A percentile compares a stretch with the other conserved stretches of the same genome.
Conservation (phyloP, 2,113 vertebrate genomes). For the Neofelis nebulosa region DNA sequence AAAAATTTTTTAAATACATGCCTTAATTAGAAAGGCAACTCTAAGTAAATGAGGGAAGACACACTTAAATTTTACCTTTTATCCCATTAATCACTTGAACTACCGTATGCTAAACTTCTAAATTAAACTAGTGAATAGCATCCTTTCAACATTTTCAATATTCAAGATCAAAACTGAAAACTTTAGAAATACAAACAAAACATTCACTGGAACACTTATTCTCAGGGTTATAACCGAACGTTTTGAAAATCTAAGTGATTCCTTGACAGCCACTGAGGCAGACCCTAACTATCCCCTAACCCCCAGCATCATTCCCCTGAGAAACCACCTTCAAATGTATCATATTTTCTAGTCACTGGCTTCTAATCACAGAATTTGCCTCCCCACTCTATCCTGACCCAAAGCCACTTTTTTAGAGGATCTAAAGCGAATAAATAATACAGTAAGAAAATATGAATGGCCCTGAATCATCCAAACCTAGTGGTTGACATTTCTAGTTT, state of each 20-base stretch:
- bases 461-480: neutral
- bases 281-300: neutral
- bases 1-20: neutral
- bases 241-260: neutral
- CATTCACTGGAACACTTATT: neutral
- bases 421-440: neutral
- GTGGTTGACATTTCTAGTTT: neutral
- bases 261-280: neutral
- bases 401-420: neutral
- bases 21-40: neutral
- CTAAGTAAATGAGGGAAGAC: neutral
- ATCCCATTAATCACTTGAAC: neutral
- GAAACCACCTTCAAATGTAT: neutral
- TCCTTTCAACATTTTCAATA: neutral
- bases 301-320: neutral
- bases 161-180: neutral
- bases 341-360: neutral
- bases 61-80: neutral
- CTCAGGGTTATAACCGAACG: neutral
- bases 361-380: neutral
- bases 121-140: neutral
- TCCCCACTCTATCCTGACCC: neutral
- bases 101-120: neutral
- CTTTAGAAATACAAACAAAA: neutral
- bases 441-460: neutral